Base-by-base conservation (phyloP, 2,888 invertebrate species). In the Ceraclea dissimilis region DNA sequence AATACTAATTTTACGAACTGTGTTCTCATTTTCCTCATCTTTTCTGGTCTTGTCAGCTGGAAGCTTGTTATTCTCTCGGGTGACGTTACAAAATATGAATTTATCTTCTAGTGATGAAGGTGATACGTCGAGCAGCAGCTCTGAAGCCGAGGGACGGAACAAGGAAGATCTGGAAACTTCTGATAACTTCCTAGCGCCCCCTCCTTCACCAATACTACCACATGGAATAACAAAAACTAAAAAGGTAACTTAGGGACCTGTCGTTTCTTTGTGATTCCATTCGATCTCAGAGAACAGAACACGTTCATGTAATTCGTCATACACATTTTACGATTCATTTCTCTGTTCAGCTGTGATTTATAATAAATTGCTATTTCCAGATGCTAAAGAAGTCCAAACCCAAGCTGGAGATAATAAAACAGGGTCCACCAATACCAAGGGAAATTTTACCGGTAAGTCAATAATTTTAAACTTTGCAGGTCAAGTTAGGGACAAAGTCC, bases 91-190 rank as follows among this genome's bases (percentile, higher is more conserved):
- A n/a, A n/a, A n/a, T n/a, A n/a, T n/a, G n/a, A n/a, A n/a, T n/a
- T n/a, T n/a, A n/a, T n/a, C 17, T 31, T 51, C 53, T 67, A 90
- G 90, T 70, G 90, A 90, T 65, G 90, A 89, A 72, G 90, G 89
- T 4, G 87, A 87, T 64, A 85, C 86, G 5, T 86, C 85, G 44
- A 85, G 83, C 60, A 86, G 85, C 67, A 82, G 83, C 65, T 83
- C 84, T 4, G 86, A 86, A 62, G 85, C 84, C 63, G 80, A 79
- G 59, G 78, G 77, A 18, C 83, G 81, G 63, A 83, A 84, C 64
- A 76, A 78, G 55, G 73, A 75, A 63, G 67, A 71, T 22, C 70
- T 68, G 16, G 65, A 69, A 63, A 68, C 69, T 46, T 64, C 70
- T 11, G 72, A 72, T 63, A 71, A 74, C 58, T 69, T 76, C 60